Conservation (phyloP, 2,113 vertebrate genomes). For the Phainopepla nitens region DNA sequence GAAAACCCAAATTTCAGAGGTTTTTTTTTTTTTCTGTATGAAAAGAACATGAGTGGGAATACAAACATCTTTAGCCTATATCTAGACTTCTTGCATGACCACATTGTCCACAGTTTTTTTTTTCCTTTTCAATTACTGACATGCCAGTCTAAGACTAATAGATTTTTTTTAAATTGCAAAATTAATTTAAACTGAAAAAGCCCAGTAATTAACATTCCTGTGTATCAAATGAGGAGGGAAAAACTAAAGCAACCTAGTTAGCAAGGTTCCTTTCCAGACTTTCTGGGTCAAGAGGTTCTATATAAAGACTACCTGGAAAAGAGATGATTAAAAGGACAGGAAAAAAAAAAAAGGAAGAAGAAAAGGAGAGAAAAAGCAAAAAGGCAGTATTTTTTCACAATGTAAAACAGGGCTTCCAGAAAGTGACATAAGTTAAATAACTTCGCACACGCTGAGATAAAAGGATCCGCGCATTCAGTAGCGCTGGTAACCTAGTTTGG, state of each 20-base stretch:
- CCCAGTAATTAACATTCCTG: not conserved
- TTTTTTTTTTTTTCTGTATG: not conserved
- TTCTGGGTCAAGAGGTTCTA: not conserved
- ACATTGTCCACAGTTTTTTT: not conserved
- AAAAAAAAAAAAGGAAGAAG: not conserved
- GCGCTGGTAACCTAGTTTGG: not conserved
- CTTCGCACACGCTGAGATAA: not conserved
- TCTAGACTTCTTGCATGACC: not conserved
- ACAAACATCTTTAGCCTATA: not conserved
- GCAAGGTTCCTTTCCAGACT: not conserved
- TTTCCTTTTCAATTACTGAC: not conserved
- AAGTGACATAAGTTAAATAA: not conserved
- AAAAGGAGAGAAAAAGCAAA: not conserved
- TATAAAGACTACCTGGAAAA: not conserved
- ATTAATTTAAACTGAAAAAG: not conserved
- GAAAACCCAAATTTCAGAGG: not conserved
- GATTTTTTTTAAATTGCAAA: not conserved
- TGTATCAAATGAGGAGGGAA: not conserved
- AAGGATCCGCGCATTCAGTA: not conserved
- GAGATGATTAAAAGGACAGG: not conserved
- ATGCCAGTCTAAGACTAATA: not conserved
- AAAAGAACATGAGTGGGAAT: not conserved
- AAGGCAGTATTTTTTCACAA: not conserved
- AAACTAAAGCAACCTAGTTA: not conserved
- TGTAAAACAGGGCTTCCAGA: not conserved